Conservation (phyloP, 2,888 invertebrate genomes). For the Rhorus exstirpatorius region DNA sequence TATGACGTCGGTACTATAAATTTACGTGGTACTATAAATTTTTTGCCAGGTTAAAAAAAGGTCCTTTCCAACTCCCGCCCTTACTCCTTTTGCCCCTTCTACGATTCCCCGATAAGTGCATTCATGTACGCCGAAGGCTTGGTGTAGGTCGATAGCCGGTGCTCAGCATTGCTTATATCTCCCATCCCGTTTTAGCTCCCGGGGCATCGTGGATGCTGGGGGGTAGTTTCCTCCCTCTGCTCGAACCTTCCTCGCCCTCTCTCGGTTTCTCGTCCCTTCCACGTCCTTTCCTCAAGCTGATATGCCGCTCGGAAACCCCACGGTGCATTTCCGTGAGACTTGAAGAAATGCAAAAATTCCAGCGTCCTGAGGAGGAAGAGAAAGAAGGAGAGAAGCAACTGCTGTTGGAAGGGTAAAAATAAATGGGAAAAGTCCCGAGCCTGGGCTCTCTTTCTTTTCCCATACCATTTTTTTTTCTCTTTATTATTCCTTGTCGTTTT, state of each 20-base stretch:
- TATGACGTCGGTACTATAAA: too few relatives aligned
- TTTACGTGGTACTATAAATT: too few relatives aligned
- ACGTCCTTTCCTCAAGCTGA: slow-evolving; percentile 18
- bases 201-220: slow-evolving; percentile 49
- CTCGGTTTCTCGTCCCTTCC: slow-evolving; percentile 3
- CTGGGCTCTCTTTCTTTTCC: slow-evolving; percentile 37
- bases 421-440: slow-evolving; percentile 76
- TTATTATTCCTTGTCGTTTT: slow-evolving; percentile 54
- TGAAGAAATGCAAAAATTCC: slow-evolving; percentile 80
- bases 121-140: slow-evolving; percentile 74
- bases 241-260: slow-evolving; percentile 4
- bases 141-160: slow-evolving; percentile 67
- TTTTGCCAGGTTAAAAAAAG: slow-evolving; percentile 20
- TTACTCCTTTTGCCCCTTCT: slow-evolving; percentile 13
- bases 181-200: slow-evolving; percentile 57
- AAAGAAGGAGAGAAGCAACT: slow-evolving; percentile 54
- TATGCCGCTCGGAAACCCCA: slow-evolving; percentile 42
- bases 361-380: slow-evolving; percentile 70
- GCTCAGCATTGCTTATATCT: slow-evolving; percentile 47
- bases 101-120: slow-evolving; percentile 76
- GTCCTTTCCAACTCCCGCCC: slow-evolving; percentile 9
- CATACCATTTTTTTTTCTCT: slow-evolving; percentile 40
- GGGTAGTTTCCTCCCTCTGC: slow-evolving; percentile 40
- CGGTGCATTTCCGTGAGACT: slow-evolving; percentile 73
- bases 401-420: slow-evolving; percentile 75